Evolutionary conservation across 2,113 vertebrate species (phyloP).

Genomic region (Oreochromis niloticus): DNA sequence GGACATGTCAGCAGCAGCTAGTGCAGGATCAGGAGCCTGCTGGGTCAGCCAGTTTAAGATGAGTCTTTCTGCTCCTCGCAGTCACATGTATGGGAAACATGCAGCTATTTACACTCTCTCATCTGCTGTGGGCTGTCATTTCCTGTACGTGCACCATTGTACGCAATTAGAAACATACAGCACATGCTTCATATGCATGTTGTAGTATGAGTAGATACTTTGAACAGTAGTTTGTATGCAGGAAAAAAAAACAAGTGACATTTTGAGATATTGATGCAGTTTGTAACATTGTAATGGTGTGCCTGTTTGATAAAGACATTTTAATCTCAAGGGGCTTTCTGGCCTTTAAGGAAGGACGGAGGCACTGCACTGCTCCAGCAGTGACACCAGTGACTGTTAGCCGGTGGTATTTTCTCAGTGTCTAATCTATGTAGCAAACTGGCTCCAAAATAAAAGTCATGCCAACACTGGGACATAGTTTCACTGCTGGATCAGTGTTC

Average conservation of each 20-base stretch:
- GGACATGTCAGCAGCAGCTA: neutral
- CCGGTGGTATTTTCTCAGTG: neutral
- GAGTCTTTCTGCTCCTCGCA: neutral
- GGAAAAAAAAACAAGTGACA: too few species aligned
- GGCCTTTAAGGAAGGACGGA: neutral
- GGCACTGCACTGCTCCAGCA: rapidly evolving
- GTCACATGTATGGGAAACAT: neutral
- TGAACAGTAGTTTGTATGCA: neutral
- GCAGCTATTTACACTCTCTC: neutral
- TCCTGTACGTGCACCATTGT: neutral
- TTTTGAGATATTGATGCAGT: neutral
- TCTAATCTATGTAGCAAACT: neutral
- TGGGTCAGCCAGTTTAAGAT: neutral
- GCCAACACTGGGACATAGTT: neutral
- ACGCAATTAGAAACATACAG: neutral
- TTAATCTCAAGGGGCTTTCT: neutral
- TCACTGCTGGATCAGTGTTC: neutral
- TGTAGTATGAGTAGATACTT: neutral
- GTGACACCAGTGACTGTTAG: neutral
- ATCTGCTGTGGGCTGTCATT: neutral
- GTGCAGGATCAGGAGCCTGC: neutral
- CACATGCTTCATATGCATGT: neutral
- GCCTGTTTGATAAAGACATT: neutral
- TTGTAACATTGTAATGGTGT: neutral
- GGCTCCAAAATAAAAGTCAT: neutral